These are phyloP conservation scores for Myripristis murdjan DNA, from an alignment of 2,797 vertebrate species.

Conservation along the genomic window DNA sequence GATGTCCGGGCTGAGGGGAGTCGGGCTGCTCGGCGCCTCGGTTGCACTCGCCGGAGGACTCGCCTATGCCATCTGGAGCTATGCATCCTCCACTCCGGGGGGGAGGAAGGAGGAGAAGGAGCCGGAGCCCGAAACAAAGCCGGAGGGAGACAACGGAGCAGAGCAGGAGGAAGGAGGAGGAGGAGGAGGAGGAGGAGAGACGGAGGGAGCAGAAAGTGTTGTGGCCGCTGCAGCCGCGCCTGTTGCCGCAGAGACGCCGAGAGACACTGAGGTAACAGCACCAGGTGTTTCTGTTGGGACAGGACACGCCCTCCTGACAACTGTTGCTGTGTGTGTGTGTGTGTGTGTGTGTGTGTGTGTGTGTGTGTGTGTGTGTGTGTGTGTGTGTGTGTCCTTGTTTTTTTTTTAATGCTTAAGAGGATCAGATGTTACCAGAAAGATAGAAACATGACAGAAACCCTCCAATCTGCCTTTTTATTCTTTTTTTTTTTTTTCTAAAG, in stretches of 20 bases:
- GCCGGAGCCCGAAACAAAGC: neutral
- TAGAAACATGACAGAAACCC: too few relatives aligned
- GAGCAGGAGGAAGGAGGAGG: neutral
- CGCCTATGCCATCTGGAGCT: slow-evolving; percentile 79
- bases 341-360: neutral
- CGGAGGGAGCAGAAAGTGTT: neutral
- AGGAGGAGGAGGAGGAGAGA: neutral
- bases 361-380: too few relatives aligned
- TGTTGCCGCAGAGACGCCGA: slow-evolving; percentile 4
- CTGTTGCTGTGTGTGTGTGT: neutral
- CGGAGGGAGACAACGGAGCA: neutral
- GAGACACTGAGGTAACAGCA: slow-evolving; percentile 33
- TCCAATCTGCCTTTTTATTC: too few relatives aligned
- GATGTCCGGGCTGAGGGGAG: slow-evolving; percentile 76
- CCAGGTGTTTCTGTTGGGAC: neutral
- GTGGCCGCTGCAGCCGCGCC: neutral
- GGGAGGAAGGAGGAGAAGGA: too few relatives aligned
- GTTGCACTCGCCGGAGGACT: slow-evolving; percentile 77
- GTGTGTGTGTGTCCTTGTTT: too few relatives aligned
- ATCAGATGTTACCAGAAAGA: too few relatives aligned
- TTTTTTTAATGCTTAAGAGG: too few relatives aligned
- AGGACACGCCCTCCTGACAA: slow-evolving; percentile 9
- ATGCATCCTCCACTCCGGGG: slow-evolving; percentile 24
- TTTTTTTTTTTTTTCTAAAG: too few relatives aligned
- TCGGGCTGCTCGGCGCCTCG: slow-evolving; percentile 72